A percentile compares a stretch with the other conserved stretches of the same genome.
Evolutionary conservation across 2,113 vertebrate genomes (phyloP).

Genomic region (Cygnus buccinator): DNA sequence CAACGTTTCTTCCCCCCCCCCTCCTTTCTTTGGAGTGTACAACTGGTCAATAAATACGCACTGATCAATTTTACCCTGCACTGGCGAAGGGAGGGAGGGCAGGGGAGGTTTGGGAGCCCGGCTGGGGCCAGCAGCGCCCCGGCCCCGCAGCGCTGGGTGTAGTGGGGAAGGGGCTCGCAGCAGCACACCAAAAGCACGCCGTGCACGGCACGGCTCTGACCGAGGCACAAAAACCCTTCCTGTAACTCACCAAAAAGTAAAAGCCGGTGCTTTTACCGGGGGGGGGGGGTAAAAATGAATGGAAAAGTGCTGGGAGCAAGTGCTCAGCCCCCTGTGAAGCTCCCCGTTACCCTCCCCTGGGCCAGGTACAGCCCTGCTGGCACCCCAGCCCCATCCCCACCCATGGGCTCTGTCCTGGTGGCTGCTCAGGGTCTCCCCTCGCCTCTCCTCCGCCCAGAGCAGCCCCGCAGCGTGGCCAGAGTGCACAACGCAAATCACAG

Average conservation of each 20-base stretch:
- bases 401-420: fast-evolving
- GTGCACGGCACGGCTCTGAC: not conserved
- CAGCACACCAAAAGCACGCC: not conserved
- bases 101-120: constrained; percentile 20
- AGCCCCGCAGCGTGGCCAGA: not conserved
- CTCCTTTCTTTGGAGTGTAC: not conserved
- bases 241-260: not conserved
- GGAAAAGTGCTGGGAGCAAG: not conserved
- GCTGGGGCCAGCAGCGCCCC: not conserved
- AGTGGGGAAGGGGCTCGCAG: not conserved
- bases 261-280: not conserved
- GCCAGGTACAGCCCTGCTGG: fast-evolving
- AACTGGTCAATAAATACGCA: constrained; percentile 55
- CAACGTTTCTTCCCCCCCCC: constrained; percentile 6
- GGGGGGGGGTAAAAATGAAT: not conserved
- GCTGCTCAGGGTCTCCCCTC: not conserved
- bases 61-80: constrained; percentile 70
- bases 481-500: not conserved
- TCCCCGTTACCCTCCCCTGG: fast-evolving
- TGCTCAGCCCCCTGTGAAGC: not conserved
- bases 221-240: not conserved
- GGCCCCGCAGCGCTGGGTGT: not conserved
- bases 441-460: fast-evolving
- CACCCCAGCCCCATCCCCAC: not conserved
- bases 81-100: not conserved